Conservation (phyloP, 2,113 vertebrate genomes). For the Epinephelus fuscoguttatus region DNA sequence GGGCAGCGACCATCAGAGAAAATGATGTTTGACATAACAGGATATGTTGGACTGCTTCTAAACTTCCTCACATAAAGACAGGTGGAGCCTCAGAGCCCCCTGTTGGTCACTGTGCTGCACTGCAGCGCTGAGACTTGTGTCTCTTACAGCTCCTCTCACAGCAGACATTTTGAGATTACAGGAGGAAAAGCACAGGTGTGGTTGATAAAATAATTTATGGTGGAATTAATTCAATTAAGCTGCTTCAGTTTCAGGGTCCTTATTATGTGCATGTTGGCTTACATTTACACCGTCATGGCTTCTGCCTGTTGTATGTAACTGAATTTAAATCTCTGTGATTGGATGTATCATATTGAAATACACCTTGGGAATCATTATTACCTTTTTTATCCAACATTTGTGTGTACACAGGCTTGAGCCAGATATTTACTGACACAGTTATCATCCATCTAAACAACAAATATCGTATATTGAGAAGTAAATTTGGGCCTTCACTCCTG, state of each 20-base stretch:
- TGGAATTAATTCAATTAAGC: neutral
- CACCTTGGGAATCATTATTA: neutral
- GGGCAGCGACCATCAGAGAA: neutral
- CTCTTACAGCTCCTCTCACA: neutral
- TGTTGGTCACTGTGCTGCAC: conserved; percentile 26
- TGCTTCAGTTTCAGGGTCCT: neutral
- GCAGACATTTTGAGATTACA: neutral
- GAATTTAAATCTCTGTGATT: neutral
- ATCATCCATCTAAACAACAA: too few species aligned
- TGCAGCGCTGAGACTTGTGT: conserved; percentile 3
- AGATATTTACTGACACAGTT: neutral
- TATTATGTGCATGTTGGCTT: neutral
- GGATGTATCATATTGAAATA: neutral
- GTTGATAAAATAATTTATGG: neutral
- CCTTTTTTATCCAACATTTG: neutral
- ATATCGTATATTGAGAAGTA: too few species aligned
- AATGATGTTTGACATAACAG: neutral
- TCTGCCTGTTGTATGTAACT: too few species aligned
- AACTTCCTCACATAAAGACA: neutral
- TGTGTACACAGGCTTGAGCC: neutral
- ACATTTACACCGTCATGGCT: neutral
- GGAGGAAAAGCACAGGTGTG: neutral
- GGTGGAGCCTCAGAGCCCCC: conserved; percentile 11
- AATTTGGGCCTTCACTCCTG: too few species aligned
- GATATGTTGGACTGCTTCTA: neutral